Percentiles rank a stretch among this genome's conserved stretches.
phyloP scores from a whole-genome alignment of 2,888 invertebrate species.

The Yponomeuta malinellus region DNA sequence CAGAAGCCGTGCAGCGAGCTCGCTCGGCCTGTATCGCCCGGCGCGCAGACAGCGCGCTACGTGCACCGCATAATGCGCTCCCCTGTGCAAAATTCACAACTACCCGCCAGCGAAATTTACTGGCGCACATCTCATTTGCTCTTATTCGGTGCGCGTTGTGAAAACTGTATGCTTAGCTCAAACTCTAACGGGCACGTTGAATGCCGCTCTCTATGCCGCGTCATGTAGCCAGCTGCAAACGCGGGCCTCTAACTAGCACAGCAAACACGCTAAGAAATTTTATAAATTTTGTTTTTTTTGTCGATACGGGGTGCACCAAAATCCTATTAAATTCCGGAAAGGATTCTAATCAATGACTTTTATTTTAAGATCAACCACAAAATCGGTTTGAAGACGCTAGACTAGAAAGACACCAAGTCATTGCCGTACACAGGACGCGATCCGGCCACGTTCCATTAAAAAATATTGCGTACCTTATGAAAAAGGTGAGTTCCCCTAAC shows the following conservation, averaged over 20 bases:
- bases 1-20: slow-evolving; percentile 36
- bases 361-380: no score
- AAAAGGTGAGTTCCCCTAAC: no score
- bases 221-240: not conserved
- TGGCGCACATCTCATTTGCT: slow-evolving; percentile 68
- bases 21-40: slow-evolving; percentile 30
- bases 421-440: no score
- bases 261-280: not conserved
- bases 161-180: slow-evolving; percentile 37
- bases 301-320: no score
- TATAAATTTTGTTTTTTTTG: no score
- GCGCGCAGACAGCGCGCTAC: slow-evolving; percentile 61
- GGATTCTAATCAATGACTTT: no score
- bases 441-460: no score
- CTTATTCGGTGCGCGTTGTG: slow-evolving; percentile 48
- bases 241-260: not conserved
- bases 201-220: not conserved
- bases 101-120: slow-evolving; percentile 66
- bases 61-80: slow-evolving; percentile 70
- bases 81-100: slow-evolving; percentile 71
- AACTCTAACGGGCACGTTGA: slow-evolving; percentile 14
- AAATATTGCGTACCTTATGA: no score
- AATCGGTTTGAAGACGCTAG: no score
- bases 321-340: no score
- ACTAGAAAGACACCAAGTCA: no score